Conservation (phyloP, 2,113 vertebrate species). For the Tachycineta bicolor region DNA sequence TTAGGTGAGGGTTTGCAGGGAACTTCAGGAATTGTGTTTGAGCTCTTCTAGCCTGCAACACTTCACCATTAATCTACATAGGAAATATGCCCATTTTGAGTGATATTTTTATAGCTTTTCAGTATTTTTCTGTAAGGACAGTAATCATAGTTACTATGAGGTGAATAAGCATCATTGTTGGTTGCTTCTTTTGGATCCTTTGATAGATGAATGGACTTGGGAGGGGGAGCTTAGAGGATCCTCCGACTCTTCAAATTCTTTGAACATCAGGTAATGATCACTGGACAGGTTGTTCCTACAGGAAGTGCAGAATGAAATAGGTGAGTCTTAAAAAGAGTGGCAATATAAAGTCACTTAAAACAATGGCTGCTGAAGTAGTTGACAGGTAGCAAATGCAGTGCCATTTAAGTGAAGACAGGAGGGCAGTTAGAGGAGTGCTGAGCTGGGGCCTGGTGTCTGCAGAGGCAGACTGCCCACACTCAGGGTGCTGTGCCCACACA, state of each 20-base stretch:
- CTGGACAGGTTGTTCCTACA: not conserved
- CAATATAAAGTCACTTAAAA: not conserved
- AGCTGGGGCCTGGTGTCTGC: not conserved
- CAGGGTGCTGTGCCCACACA: not conserved
- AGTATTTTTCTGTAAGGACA: not conserved
- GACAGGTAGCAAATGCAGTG: not conserved
- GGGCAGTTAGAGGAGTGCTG: not conserved
- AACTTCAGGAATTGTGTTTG: not conserved
- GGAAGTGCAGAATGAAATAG: not conserved
- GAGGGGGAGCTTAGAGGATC: not conserved
- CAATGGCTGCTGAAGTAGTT: not conserved
- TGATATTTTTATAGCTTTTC: not conserved
- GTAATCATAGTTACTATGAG: not conserved
- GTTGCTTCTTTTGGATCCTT: not conserved
- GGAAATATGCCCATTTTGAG: not conserved
- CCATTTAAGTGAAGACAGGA: not conserved
- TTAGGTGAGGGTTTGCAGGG: not conserved
- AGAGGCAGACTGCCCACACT: not conserved
- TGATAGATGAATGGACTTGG: not conserved
- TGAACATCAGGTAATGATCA: not conserved
- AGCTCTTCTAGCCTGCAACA: not conserved
- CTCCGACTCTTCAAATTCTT: not conserved
- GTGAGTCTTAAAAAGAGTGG: not conserved
- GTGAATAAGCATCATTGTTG: not conserved
- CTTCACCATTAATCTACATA: not conserved